Percentiles rank a stretch among this genome's conserved stretches.
Conservation (phyloP, 2,797 vertebrate genomes). For the Chrysocyon brachyurus region DNA sequence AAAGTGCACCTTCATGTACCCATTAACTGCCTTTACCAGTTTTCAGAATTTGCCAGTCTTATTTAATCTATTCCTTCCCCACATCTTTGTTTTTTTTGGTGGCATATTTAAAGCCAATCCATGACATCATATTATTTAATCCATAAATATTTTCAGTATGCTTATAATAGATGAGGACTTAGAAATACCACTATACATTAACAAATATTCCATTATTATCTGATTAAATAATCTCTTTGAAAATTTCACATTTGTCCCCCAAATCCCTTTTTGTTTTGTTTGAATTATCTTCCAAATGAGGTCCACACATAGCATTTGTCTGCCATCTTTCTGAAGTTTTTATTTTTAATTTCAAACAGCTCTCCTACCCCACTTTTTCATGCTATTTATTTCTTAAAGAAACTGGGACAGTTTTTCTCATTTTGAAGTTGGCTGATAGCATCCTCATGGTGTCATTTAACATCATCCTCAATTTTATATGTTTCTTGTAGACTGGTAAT, state of each 20-base stretch:
- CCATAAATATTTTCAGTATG: background rate
- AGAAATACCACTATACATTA: background rate
- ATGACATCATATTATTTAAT: background rate
- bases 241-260: background rate
- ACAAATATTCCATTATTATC: background rate
- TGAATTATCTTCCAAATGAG: slow-evolving; percentile 9
- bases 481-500: background rate
- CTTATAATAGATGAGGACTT: slow-evolving; percentile 40
- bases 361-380: background rate
- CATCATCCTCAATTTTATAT: background rate
- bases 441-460: background rate
- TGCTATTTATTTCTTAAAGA: slow-evolving; percentile 54
- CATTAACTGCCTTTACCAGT: background rate
- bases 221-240: background rate
- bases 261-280: slow-evolving; percentile 28
- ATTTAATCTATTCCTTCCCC: background rate
- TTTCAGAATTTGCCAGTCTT: background rate
- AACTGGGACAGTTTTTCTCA: background rate
- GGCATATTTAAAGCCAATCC: background rate
- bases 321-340: slow-evolving; percentile 15
- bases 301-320: background rate
- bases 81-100: slow-evolving; percentile 57
- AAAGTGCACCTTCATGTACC: background rate
- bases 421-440: slow-evolving; percentile 36
- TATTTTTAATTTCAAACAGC: background rate